phyloP scores from a whole-genome alignment of 2,113 vertebrate species.

The Nothobranchius kuhntae region DNA sequence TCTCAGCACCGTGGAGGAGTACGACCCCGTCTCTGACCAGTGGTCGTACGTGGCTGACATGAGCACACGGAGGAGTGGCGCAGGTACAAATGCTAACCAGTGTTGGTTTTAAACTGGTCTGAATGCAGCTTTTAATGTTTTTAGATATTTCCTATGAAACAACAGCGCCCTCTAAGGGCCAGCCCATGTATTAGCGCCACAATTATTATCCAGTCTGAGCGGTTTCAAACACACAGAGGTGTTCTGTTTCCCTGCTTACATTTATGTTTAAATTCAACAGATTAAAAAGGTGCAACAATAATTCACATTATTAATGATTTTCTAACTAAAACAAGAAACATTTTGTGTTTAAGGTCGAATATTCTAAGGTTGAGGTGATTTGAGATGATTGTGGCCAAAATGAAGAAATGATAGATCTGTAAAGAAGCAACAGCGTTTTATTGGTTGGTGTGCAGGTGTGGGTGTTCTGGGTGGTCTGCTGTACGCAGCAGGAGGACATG shows the following conservation, averaged over 20 bases:
- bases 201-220: too few relatives aligned
- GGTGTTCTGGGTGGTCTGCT: slow-evolving; percentile 90
- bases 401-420: too few relatives aligned
- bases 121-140: neutral
- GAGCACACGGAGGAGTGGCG: slow-evolving; percentile 95
- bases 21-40: slow-evolving; percentile 88
- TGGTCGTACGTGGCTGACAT: slow-evolving; percentile 94
- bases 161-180: slow-evolving; percentile 25
- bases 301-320: too few relatives aligned
- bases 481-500: slow-evolving; percentile 92
- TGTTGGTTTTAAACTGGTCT: too few relatives aligned
- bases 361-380: too few relatives aligned
- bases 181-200: fast-evolving
- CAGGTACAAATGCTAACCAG: slow-evolving; percentile 77
- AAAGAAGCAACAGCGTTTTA: neutral
- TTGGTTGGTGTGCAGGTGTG: slow-evolving; percentile 79
- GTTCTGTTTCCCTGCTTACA: too few relatives aligned
- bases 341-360: too few relatives aligned
- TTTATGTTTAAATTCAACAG: too few relatives aligned
- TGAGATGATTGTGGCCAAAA: too few relatives aligned
- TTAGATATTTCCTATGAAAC: neutral
- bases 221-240: too few relatives aligned
- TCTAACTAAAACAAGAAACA: too few relatives aligned
- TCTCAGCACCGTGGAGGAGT: slow-evolving; percentile 94
- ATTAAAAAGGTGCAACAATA: too few relatives aligned